phyloP scores from a whole-genome alignment of 2,888 invertebrate genomes.

The Sepiola atlantica region DNA sequence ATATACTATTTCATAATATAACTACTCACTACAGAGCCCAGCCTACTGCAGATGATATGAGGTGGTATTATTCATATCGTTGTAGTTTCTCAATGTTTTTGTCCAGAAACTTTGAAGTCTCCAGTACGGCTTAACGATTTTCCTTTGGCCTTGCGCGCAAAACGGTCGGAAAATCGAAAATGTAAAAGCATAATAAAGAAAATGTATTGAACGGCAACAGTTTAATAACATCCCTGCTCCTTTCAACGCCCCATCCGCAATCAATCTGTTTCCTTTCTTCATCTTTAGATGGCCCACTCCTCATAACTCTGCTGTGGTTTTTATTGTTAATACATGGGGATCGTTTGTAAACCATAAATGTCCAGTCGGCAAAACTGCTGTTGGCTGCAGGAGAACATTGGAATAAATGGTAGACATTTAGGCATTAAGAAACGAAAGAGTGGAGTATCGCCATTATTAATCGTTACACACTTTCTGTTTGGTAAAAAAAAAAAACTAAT shows the following conservation, averaged over 20 bases:
- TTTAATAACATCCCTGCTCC: neutral
- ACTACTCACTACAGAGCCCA: too few relatives aligned
- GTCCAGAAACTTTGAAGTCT: neutral
- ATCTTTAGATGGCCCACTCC: neutral
- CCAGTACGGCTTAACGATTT: neutral
- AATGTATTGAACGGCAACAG: neutral
- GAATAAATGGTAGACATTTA: neutral
- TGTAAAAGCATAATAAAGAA: neutral
- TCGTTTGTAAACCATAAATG: neutral
- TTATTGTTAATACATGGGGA: neutral
- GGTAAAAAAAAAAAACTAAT: too few relatives aligned
- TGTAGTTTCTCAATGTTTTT: neutral
- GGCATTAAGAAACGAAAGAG: neutral
- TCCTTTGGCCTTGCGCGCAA: neutral
- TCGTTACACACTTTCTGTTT: neutral
- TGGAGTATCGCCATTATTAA: neutral
- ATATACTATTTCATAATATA: too few relatives aligned
- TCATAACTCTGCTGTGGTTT: neutral
- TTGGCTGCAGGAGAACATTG: neutral
- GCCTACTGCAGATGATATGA: too few relatives aligned
- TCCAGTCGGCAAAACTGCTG: neutral
- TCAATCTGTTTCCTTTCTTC: neutral
- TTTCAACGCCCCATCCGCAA: neutral
- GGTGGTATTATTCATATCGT: too few relatives aligned
- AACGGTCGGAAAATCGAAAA: neutral